A percentile compares a stretch with the other conserved stretches of the same genome.
Evolutionary conservation across 2,797 vertebrate species (phyloP).

Genomic region (Forpus xanthops): DNA sequence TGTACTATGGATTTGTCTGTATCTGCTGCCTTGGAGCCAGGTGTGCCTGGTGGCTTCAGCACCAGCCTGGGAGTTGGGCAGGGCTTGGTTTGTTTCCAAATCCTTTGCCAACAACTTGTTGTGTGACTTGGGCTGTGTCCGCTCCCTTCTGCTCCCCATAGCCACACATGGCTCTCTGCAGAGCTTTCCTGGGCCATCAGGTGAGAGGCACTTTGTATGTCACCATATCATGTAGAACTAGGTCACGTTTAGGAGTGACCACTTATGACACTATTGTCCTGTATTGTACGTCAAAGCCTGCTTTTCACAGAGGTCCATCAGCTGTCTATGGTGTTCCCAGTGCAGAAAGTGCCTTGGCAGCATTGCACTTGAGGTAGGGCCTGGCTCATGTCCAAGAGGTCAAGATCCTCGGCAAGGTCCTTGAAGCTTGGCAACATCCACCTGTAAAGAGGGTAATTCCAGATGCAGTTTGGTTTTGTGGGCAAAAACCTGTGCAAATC

Average conservation of each 20-base stretch:
- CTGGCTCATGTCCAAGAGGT: not conserved
- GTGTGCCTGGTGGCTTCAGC: not conserved
- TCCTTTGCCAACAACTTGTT: not conserved
- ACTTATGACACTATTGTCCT: not conserved
- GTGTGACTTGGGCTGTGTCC: accelerated
- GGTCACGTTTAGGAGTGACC: not conserved
- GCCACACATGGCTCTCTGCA: not conserved
- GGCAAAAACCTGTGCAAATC: not conserved
- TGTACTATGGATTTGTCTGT: accelerated
- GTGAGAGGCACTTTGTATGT: not conserved
- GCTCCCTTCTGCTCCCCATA: accelerated
- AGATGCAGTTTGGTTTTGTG: not conserved
- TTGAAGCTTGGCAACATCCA: not conserved
- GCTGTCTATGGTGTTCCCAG: not conserved
- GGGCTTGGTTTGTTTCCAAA: not conserved
- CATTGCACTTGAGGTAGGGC: not conserved
- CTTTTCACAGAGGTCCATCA: accelerated
- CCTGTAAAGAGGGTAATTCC: not conserved
- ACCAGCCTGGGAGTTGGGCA: not conserved
- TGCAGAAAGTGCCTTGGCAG: not conserved
- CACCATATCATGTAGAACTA: not conserved
- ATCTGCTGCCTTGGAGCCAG: not conserved
- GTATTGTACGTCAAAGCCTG: not conserved
- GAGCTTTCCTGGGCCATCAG: not conserved
- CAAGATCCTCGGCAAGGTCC: not conserved